A percentile compares a stretch with the other conserved stretches of the same genome.
phyloP scores from a whole-genome alignment of 2,797 vertebrate species.

The Notamacropus eugenii region DNA sequence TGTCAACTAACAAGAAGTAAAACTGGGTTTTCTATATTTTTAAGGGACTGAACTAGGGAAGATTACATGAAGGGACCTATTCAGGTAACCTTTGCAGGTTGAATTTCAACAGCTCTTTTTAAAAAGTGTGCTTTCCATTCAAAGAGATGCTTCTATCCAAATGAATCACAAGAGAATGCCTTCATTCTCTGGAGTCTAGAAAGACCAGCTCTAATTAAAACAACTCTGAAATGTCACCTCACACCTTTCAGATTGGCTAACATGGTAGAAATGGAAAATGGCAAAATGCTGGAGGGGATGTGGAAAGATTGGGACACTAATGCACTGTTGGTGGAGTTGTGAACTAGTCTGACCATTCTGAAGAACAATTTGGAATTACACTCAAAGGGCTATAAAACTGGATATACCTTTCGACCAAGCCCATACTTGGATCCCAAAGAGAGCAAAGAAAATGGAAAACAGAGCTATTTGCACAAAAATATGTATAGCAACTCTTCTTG shows the following conservation, averaged over 20 bases:
- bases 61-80: neutral
- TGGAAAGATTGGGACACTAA: neutral
- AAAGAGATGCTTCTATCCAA: neutral
- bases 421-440: neutral
- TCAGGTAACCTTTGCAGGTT: neutral
- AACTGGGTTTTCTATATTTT: neutral
- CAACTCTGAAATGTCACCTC: neutral
- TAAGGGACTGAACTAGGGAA: constrained; percentile 1
- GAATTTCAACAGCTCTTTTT: neutral
- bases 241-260: neutral
- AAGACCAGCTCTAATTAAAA: neutral
- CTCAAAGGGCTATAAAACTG: neutral
- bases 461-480: neutral
- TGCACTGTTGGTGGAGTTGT: neutral
- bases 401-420: neutral
- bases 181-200: neutral
- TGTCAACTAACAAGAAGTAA: neutral
- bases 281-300: neutral
- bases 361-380: neutral
- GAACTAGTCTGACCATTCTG: neutral
- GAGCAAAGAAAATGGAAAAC: neutral
- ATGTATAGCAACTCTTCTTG: neutral
- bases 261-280: neutral
- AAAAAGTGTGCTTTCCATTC: neutral
- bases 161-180: neutral